These are phyloP conservation scores for Mantis religiosa DNA, from an alignment of 2,888 invertebrate genomes.

Conservation along the genomic window DNA sequence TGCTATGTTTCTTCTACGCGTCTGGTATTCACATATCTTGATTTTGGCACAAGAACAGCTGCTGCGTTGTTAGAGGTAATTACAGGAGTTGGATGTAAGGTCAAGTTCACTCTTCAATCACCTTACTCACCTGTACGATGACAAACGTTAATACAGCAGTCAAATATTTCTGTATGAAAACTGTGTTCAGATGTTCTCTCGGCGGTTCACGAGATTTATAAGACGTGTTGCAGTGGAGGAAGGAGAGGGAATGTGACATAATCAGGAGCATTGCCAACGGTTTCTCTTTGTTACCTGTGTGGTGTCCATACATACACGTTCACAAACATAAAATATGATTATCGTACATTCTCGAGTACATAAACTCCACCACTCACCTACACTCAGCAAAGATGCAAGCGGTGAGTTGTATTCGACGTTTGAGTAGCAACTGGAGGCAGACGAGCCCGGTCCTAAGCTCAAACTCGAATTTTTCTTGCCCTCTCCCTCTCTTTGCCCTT, in stretches of 20 bases:
- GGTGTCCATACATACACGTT: neutral
- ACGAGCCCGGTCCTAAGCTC: neutral
- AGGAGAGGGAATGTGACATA: neutral
- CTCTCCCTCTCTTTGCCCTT: neutral
- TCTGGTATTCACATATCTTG: neutral
- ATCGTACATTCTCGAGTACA: too few species aligned
- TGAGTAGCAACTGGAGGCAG: neutral
- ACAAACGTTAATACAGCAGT: neutral
- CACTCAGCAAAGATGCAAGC: neutral
- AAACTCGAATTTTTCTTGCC: neutral
- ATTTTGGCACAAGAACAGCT: neutral
- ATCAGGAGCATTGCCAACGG: neutral
- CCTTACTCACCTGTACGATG: neutral
- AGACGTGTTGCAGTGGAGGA: neutral
- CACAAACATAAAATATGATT: neutral
- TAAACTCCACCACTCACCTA: conserved; percentile 3
- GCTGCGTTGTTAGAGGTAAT: neutral
- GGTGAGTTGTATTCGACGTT: neutral
- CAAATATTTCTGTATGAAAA: too few species aligned
- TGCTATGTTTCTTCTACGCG: too few species aligned
- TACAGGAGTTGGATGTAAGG: neutral
- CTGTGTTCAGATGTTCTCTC: neutral
- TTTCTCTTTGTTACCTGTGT: neutral
- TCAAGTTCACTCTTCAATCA: neutral
- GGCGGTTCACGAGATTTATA: neutral